Evolutionary conservation across 2,797 vertebrate species (phyloP), one percentile per base, ranked within the genome.

Genomic region (Darevskia nairensis): DNA sequence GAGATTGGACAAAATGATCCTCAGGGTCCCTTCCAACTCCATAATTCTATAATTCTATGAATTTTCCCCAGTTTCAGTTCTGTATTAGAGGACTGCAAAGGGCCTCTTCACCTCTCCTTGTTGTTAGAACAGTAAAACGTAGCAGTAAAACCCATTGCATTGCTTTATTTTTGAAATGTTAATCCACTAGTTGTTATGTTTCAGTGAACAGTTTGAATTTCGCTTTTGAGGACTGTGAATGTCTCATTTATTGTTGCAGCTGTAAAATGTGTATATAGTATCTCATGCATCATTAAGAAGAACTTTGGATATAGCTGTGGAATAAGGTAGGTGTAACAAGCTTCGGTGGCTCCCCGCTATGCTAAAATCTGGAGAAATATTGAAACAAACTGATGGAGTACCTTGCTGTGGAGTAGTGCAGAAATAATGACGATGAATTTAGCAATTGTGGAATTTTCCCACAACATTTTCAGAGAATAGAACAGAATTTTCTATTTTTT

Each of bases 91-190:
- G 41, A 11, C n/a, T 80, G 23, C 29, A 74, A 82, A 64, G 55
- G 27, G 17, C 2, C 23, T 46, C 59, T 76, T 83, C 17, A 3
- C 35, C 41, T 61, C 5, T 27, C 35, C 79, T 61, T 32, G 69
- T 41, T 41, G 27, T 27, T 21, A 27, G 27, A 84, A 27, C 32
- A 29, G 32, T 41, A 88, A 82, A 71, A 82, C 2, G 27, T 23
- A 55, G 50, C 50, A 55, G 50, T 55, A 82, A 39, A 29, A 79
- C 66, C 27, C 77, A 55, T 32, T 17, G 32, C n/a, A 79, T 11
- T 41, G 13, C 64, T 78, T 83, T 71, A 46, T 59, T 71, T 78
- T 71, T 78, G 27, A 84, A 84, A 88, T 78, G 23, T 78, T 71
- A 71, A 84, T 84, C 32, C 35, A 84, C 83, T 78, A 69, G 29